These are phyloP conservation scores for Dryocosmus kuriphilus DNA, from an alignment of 2,888 invertebrate genomes.

Conservation along the genomic window DNA sequence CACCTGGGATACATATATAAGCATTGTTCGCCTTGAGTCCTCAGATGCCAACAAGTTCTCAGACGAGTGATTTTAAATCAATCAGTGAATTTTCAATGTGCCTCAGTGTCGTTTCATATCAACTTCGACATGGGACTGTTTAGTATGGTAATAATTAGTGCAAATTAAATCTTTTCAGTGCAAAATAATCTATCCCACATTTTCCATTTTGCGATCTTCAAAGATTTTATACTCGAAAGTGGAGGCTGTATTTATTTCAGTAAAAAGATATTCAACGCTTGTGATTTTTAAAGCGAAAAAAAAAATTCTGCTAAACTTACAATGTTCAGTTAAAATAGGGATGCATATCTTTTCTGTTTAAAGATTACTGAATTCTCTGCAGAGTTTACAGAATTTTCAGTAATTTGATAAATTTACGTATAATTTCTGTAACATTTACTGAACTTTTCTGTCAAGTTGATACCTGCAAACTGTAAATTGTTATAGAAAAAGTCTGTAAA, in stretches of 20 bases:
- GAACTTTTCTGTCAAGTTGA: too few relatives aligned
- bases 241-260: neutral
- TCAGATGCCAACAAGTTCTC: conserved; percentile 56
- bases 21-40: conserved; percentile 60
- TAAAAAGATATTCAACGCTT: neutral
- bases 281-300: neutral
- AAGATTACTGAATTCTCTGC: too few relatives aligned
- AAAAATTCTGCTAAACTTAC: too few relatives aligned
- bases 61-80: conserved; percentile 51
- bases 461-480: too few relatives aligned
- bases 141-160: conserved; percentile 9
- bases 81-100: conserved; percentile 47
- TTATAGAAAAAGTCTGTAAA: too few relatives aligned
- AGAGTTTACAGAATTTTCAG: too few relatives aligned
- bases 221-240: neutral
- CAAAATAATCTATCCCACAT: neutral
- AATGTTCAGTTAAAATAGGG: too few relatives aligned
- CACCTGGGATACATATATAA: conserved; percentile 65
- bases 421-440: too few relatives aligned
- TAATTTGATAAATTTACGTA: too few relatives aligned
- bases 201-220: neutral
- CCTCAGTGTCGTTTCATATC: neutral
- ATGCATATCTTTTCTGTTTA: too few relatives aligned
- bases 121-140: neutral
- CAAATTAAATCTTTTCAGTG: neutral